Conservation (phyloP, 2,888 invertebrate genomes). For the Camponotus fellah region DNA sequence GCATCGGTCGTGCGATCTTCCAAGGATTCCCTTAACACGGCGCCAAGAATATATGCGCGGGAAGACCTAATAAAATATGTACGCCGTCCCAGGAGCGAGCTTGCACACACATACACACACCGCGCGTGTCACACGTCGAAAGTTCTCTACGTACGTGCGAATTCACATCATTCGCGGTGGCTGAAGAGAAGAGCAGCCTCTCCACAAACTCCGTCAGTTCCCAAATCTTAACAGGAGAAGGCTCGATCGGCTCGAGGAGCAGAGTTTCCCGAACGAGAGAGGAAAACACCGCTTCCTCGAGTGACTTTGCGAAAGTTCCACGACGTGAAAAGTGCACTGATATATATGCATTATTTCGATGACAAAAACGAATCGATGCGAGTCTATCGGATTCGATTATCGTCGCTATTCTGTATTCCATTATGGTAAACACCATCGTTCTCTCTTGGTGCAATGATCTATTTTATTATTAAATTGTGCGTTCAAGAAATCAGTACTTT, state of each 20-base stretch:
- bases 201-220: constrained; percentile 32
- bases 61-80: constrained; percentile 45
- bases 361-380: background rate
- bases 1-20: constrained; percentile 28
- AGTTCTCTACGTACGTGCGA: constrained; percentile 22
- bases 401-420: background rate
- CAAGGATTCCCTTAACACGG: constrained; percentile 22
- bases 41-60: constrained; percentile 29
- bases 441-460: background rate
- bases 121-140: constrained; percentile 17
- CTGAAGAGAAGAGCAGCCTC: constrained; percentile 30
- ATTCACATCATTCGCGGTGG: background rate
- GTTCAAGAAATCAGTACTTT: background rate
- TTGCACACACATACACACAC: background rate
- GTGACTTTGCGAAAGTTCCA: constrained; percentile 21
- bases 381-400: background rate
- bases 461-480: constrained; percentile 1
- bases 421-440: background rate
- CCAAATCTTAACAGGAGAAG: constrained; percentile 63
- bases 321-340: background rate
- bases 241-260: constrained; percentile 65
- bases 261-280: constrained; percentile 60
- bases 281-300: constrained; percentile 36
- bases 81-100: constrained; percentile 6
- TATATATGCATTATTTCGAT: background rate